Evolutionary conservation across 2,888 invertebrate genomes (phyloP).

Genomic region (Drosophila anomalata): DNA sequence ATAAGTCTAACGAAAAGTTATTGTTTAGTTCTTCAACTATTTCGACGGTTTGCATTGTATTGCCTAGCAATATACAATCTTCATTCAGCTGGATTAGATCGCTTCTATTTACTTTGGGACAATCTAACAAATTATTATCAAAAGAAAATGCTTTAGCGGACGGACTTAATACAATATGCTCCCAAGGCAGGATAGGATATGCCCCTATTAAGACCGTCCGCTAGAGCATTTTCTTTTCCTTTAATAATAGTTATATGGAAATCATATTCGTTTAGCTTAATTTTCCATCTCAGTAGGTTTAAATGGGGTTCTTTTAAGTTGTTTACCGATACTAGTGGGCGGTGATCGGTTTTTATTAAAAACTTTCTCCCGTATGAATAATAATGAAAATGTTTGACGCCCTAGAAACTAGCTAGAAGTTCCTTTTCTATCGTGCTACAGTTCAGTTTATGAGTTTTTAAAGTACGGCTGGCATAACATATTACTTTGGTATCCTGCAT

Average conservation of each 20-base stretch:
- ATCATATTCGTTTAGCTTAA: not conserved
- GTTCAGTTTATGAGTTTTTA: conserved; percentile 1
- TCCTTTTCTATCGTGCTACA: conserved; percentile 3
- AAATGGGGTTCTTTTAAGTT: conserved; percentile 1
- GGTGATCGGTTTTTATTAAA: conserved; percentile 3
- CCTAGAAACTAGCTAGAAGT: not conserved
- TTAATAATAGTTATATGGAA: not conserved
- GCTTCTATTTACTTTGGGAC: not conserved
- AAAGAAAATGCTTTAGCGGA: too few relatives aligned
- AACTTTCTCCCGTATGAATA: conserved; percentile 2
- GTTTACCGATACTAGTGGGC: not conserved
- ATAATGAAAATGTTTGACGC: conserved; percentile 1
- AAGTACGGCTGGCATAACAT: not conserved
- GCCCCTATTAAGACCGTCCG: not conserved
- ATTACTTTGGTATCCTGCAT: not conserved
- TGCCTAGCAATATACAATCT: too few relatives aligned
- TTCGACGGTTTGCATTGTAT: too few relatives aligned
- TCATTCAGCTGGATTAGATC: too few relatives aligned
- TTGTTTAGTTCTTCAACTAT: too few relatives aligned
- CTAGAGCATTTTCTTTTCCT: not conserved
- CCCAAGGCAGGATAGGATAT: too few relatives aligned
- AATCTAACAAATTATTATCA: not conserved
- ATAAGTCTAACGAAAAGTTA: too few relatives aligned
- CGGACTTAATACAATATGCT: too few relatives aligned
- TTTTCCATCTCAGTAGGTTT: conserved; percentile 4